Evolutionary conservation across 2,797 vertebrate genomes (phyloP).

Genomic region (Odontamblyopus rebecca): DNA sequence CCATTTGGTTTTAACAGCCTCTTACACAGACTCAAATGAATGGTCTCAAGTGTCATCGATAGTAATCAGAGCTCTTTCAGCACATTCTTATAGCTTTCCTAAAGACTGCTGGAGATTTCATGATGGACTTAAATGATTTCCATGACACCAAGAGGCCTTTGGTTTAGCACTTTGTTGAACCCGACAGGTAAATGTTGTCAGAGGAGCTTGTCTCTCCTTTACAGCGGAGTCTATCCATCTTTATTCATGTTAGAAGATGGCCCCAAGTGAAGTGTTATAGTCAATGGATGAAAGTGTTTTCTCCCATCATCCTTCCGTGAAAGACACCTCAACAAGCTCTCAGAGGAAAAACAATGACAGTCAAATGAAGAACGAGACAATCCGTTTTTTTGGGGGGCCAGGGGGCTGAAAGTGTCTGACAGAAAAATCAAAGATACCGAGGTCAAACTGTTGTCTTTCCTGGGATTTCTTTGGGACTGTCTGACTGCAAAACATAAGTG

Average conservation of each 20-base stretch:
- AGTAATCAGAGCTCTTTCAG: conserved; percentile 61
- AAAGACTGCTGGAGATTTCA: conserved; percentile 50
- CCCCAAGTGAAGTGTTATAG: conserved; percentile 2
- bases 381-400: conserved; percentile 19
- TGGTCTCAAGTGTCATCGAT: conserved; percentile 62
- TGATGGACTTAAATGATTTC: conserved; percentile 54
- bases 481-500: conserved; percentile 41
- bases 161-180: conserved; percentile 39
- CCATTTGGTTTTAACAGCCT: conserved; percentile 65
- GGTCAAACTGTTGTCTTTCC: conserved; percentile 51
- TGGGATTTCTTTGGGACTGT: conserved; percentile 50
- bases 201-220: conserved; percentile 34
- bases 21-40: conserved; percentile 66
- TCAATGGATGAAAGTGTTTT: not conserved
- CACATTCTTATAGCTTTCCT: conserved; percentile 40
- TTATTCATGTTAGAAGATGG: conserved; percentile 7
- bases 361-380: conserved; percentile 29
- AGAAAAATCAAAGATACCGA: conserved; percentile 58
- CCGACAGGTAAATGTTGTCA: conserved; percentile 43
- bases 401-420: conserved; percentile 56
- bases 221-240: conserved; percentile 16
- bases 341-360: conserved; percentile 16
- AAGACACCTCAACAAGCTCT: conserved; percentile 1
- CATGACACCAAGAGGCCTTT: conserved; percentile 31
- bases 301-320: not conserved